Evolutionary conservation across 2,797 vertebrate species (phyloP).

Genomic region (Clarias platycephalus): DNA sequence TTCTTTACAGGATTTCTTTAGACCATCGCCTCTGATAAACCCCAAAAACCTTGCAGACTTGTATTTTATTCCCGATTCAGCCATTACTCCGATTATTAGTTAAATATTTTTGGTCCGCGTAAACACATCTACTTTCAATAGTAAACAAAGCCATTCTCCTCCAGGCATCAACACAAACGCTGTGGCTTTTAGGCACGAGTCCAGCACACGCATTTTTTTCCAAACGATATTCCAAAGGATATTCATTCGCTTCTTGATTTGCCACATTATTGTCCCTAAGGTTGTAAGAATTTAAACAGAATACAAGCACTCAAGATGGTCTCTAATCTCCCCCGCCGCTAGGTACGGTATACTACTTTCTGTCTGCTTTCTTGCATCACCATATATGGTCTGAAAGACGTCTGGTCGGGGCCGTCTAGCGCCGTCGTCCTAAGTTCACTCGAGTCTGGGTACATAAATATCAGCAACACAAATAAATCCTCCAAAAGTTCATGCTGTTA

Average conservation of each 20-base stretch:
- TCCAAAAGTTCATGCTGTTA: not conserved
- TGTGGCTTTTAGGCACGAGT: not conserved
- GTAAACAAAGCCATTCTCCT: not conserved
- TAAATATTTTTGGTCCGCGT: too few relatives aligned
- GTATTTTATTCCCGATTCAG: too few relatives aligned
- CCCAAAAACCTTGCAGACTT: too few relatives aligned
- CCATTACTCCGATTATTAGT: too few relatives aligned
- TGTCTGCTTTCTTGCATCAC: too few relatives aligned
- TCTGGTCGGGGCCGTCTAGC: not conserved
- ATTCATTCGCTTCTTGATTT: not conserved
- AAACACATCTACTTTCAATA: not conserved
- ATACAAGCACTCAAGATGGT: not conserved
- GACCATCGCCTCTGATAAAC: too few relatives aligned
- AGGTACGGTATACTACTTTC: not conserved
- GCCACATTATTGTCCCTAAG: not conserved
- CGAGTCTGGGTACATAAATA: not conserved
- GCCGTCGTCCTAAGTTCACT: not conserved
- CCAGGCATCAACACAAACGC: not conserved
- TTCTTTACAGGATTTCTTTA: too few relatives aligned
- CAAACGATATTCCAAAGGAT: not conserved
- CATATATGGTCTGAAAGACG: not conserved
- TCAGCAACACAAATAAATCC: not conserved
- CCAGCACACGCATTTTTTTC: not conserved
- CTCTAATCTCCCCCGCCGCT: not conserved
- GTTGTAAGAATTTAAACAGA: not conserved